phyloP scores from a whole-genome alignment of 2,888 invertebrate species.

The Polyploca ridens region DNA sequence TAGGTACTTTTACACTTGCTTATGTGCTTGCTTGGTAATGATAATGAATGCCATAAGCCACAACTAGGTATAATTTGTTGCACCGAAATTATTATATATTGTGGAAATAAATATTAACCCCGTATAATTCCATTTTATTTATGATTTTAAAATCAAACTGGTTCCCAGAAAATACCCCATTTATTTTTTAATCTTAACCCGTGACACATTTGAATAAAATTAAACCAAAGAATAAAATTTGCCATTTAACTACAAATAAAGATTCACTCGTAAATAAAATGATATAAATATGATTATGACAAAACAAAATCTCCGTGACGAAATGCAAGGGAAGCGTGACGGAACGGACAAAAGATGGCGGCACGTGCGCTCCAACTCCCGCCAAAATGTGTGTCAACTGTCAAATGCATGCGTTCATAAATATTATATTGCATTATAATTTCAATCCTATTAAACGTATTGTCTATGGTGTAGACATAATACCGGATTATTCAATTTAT shows the following conservation, averaged over 20 bases:
- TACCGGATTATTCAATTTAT: too few relatives aligned
- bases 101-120: too few relatives aligned
- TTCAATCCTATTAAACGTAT: slow-evolving; percentile 20
- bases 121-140: too few relatives aligned
- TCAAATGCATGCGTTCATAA: slow-evolving; percentile 62
- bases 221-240: slow-evolving; percentile 49
- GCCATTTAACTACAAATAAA: slow-evolving; percentile 38
- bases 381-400: slow-evolving; percentile 69
- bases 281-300: slow-evolving; percentile 61
- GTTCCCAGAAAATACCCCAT: slow-evolving; percentile 12
- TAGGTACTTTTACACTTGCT: too few relatives aligned
- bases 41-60: too few relatives aligned
- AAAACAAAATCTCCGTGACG: slow-evolving; percentile 59
- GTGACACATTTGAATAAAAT: slow-evolving; percentile 59
- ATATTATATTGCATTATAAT: slow-evolving; percentile 42
- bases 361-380: slow-evolving; percentile 61
- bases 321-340: slow-evolving; percentile 54
- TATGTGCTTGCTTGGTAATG: too few relatives aligned
- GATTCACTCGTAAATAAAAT: slow-evolving; percentile 50
- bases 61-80: too few relatives aligned
- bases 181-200: slow-evolving; percentile 23
- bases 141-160: not conserved
- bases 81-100: too few relatives aligned
- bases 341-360: slow-evolving; percentile 70
- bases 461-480: too few relatives aligned